These are phyloP conservation scores for Antheraea yamamai DNA, from an alignment of 2,888 invertebrate genomes.

Conservation along the genomic window DNA sequence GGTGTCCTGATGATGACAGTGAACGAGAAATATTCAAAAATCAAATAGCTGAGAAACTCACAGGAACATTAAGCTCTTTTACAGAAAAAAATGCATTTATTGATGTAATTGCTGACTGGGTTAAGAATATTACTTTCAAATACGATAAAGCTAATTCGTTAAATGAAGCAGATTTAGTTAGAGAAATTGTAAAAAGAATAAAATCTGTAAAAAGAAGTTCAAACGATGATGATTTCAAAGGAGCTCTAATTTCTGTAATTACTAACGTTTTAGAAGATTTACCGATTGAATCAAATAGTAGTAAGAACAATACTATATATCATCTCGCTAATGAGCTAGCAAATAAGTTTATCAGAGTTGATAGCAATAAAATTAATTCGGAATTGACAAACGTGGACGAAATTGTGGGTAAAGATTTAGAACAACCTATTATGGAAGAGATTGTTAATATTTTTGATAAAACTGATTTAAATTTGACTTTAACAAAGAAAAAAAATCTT, in stretches of 20 bases:
- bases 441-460: conserved; percentile 28
- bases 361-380: conserved; percentile 13
- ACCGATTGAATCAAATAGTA: conserved; percentile 28
- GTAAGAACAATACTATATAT: conserved; percentile 22
- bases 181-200: conserved; percentile 33
- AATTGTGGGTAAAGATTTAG: conserved; percentile 23
- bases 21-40: conserved; percentile 40
- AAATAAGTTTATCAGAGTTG: background rate
- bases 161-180: conserved; percentile 24
- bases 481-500: conserved; percentile 26
- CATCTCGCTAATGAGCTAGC: conserved; percentile 24
- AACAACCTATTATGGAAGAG: conserved; percentile 26
- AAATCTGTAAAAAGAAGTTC: conserved; percentile 29
- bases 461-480: conserved; percentile 20
- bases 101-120: conserved; percentile 32
- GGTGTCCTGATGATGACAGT: conserved; percentile 40
- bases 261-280: conserved; percentile 33
- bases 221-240: conserved; percentile 29
- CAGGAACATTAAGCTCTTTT: conserved; percentile 30
- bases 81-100: conserved; percentile 32
- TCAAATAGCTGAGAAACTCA: conserved; percentile 38
- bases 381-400: conserved; percentile 26
- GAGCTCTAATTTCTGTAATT: conserved; percentile 36
- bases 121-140: conserved; percentile 33
- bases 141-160: conserved; percentile 27